Conservation (phyloP, 2,113 vertebrate genomes). For the Fregata magnificens region DNA sequence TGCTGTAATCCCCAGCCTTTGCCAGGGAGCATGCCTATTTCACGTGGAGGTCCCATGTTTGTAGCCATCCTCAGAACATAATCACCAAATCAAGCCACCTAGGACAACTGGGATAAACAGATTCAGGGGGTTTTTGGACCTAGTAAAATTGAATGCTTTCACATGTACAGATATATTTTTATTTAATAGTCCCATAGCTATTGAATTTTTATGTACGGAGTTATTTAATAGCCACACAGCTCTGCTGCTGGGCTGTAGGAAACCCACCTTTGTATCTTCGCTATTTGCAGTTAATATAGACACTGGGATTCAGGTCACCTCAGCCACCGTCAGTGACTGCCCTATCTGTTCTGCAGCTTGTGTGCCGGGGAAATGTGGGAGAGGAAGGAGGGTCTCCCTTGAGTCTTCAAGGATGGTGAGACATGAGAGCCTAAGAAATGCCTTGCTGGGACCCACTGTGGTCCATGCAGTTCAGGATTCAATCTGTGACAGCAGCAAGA, state of each 20-base stretch:
- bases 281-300: neutral
- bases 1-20: neutral
- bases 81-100: neutral
- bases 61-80: neutral
- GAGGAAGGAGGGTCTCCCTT: neutral
- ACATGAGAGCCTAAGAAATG: neutral
- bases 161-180: neutral
- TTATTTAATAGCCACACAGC: neutral
- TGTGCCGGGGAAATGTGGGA: neutral
- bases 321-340: neutral
- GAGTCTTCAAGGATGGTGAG: neutral
- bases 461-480: neutral
- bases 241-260: neutral
- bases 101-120: neutral
- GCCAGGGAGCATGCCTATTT: neutral
- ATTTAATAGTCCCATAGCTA: neutral
- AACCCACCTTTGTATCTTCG: neutral
- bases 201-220: neutral
- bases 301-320: neutral
- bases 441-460: neutral
- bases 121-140: neutral
- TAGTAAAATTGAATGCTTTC: neutral
- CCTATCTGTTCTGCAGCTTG: neutral
- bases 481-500: neutral
- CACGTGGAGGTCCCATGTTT: neutral